Percentiles rank a stretch among this genome's conserved stretches.
These are phyloP conservation scores for Eledone cirrhosa DNA, from an alignment of 2,888 invertebrate species.

Conservation along the genomic window DNA sequence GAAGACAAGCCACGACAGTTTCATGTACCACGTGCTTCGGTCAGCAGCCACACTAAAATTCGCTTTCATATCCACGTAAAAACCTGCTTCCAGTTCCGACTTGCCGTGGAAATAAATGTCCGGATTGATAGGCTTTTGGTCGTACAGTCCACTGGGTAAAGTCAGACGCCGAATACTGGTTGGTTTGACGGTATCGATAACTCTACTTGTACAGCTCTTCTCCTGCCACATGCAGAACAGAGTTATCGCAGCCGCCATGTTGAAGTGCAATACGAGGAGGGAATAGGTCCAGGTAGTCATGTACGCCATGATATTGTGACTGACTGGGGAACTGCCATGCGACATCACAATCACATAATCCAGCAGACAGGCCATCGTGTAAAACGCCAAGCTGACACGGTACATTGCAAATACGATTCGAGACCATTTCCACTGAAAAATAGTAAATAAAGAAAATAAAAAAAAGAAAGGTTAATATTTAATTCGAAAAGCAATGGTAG, in stretches of 20 bases:
- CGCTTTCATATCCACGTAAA: constrained; percentile 5
- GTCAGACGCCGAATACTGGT: background rate
- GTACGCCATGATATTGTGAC: constrained; percentile 45
- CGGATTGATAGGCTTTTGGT: constrained; percentile 12
- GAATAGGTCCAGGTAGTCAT: constrained; percentile 62
- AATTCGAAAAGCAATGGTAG: background rate
- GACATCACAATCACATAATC: constrained; percentile 25
- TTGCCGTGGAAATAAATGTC: background rate
- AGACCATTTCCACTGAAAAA: constrained; percentile 41
- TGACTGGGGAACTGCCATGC: background rate
- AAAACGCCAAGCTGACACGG: constrained; percentile 36
- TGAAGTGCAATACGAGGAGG: constrained; percentile 50
- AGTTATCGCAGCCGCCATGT: constrained; percentile 38
- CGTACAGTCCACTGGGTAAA: background rate
- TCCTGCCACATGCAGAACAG: constrained; percentile 28
- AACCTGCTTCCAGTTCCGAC: background rate
- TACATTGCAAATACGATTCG: constrained; percentile 38
- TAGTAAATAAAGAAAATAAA: background rate
- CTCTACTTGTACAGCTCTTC: background rate
- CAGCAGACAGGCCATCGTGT: constrained; percentile 34
- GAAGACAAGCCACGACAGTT: constrained; percentile 51
- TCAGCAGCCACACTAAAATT: constrained; percentile 20
- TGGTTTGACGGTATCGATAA: background rate
- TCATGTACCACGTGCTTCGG: constrained; percentile 43
- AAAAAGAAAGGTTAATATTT: background rate